A percentile compares a stretch with the other conserved stretches of the same genome.
Evolutionary conservation across 2,797 vertebrate species (phyloP).

Genomic region (Eidolon dupreanum): DNA sequence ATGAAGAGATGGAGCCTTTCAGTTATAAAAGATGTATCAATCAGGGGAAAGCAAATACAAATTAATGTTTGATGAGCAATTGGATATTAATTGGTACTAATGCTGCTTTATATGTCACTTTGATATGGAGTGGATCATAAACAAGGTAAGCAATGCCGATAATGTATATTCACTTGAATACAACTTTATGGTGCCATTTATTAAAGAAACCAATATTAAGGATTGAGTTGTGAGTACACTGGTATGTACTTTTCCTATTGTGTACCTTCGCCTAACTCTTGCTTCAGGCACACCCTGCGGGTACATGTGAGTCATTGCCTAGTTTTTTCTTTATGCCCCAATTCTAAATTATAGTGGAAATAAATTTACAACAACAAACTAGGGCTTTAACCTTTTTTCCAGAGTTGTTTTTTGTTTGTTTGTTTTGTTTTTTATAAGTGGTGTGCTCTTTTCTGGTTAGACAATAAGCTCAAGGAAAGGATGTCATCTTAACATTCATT

Average conservation of each 20-base stretch:
- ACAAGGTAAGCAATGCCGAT: conserved; percentile 72
- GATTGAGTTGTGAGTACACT: not conserved
- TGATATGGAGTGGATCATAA: conserved; percentile 73
- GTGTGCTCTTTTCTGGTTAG: not conserved
- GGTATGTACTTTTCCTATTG: not conserved
- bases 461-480: not conserved
- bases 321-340: not conserved
- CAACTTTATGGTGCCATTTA: conserved; percentile 69
- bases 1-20: conserved; percentile 71
- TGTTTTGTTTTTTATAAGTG: not conserved
- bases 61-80: conserved; percentile 81
- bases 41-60: conserved; percentile 70
- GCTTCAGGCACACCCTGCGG: not conserved
- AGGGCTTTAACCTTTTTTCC: not conserved
- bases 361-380: not conserved
- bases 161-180: conserved; percentile 71
- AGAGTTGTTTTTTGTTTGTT: not conserved
- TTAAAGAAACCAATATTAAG: conserved; percentile 56
- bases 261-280: not conserved
- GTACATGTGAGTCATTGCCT: not conserved
- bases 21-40: conserved; percentile 80
- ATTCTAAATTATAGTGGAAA: conserved; percentile 29
- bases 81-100: conserved; percentile 77
- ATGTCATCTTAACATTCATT: not conserved
- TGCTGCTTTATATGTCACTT: conserved; percentile 77